Percentiles rank a stretch among this genome's conserved stretches.
Evolutionary conservation across 2,888 invertebrate species (phyloP).

Genomic region (Hirtodrosophila duncani): DNA sequence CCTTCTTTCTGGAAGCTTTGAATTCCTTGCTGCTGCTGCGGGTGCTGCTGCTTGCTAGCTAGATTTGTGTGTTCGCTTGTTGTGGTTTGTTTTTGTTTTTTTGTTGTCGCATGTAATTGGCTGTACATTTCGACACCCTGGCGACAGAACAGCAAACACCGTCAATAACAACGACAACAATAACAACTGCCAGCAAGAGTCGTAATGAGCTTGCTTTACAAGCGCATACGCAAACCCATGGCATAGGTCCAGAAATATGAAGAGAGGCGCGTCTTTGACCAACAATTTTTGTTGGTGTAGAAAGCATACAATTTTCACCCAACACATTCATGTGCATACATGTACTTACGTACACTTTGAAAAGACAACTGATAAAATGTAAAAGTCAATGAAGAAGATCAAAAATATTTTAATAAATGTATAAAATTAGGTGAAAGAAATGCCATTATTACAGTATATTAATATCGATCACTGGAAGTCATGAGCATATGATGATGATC

Average conservation of each 20-base stretch:
- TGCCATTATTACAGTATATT: too few relatives aligned
- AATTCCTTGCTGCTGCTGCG: constrained; percentile 59
- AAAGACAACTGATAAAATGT: too few relatives aligned
- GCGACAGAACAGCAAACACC: constrained; percentile 50
- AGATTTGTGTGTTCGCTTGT: constrained; percentile 3
- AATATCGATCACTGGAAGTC: too few relatives aligned
- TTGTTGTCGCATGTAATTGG: constrained; percentile 65
- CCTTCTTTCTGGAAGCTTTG: constrained; percentile 57
- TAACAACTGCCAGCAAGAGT: constrained; percentile 27
- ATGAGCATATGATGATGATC: too few relatives aligned
- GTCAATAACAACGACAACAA: constrained; percentile 4
- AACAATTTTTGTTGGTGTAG: constrained; percentile 26
- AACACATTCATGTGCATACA: too few relatives aligned
- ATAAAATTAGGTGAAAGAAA: too few relatives aligned
- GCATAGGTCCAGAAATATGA: constrained; percentile 5
- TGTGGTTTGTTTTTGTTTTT: constrained; percentile 19
- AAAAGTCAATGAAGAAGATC: too few relatives aligned
- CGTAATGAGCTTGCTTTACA: constrained; percentile 70
- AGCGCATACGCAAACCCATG: constrained; percentile 11
- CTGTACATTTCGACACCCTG: constrained; percentile 70
- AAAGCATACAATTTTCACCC: constrained; percentile 7
- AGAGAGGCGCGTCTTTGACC: constrained; percentile 10
- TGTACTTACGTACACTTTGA: too few relatives aligned
- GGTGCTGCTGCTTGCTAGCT: constrained; percentile 14
- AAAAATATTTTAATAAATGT: too few relatives aligned